Evolutionary conservation across 2,797 vertebrate genomes (phyloP).

Genomic region (Propithecus deckenii): DNA sequence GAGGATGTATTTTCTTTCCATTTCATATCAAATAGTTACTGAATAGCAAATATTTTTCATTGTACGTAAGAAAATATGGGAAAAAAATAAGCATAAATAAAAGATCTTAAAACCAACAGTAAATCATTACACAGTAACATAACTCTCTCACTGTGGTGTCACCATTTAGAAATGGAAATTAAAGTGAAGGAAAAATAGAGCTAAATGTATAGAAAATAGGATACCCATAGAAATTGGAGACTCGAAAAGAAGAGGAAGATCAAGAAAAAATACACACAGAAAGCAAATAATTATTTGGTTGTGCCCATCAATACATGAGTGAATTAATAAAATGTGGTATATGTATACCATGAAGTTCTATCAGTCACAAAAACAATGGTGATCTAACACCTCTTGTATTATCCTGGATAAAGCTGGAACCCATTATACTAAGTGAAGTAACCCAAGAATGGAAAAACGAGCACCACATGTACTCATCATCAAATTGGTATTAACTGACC

Average conservation of each 20-base stretch:
- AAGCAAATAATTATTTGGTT: neutral
- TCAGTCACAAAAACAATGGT: too few relatives aligned
- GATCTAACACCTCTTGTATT: too few relatives aligned
- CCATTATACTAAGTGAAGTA: too few relatives aligned
- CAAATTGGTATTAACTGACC: too few relatives aligned
- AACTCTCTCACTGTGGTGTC: neutral
- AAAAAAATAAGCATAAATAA: neutral
- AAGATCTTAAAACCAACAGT: neutral
- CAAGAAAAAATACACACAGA: neutral
- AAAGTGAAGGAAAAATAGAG: neutral
- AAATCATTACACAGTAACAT: neutral
- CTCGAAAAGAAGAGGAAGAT: neutral
- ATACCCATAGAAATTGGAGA: neutral
- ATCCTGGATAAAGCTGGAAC: too few relatives aligned
- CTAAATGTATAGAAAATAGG: neutral
- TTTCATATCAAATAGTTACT: neutral
- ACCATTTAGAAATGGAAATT: neutral
- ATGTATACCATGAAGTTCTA: too few relatives aligned
- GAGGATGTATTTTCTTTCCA: neutral
- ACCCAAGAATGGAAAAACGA: too few relatives aligned
- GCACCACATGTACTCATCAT: too few relatives aligned
- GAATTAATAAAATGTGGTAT: too few relatives aligned
- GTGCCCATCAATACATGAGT: too few relatives aligned
- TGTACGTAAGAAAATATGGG: neutral
- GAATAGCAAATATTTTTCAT: neutral